Percentiles rank a stretch among this genome's conserved stretches.
phyloP scores from a whole-genome alignment of 2,113 vertebrate genomes.

The Pachypanchax playfairii region DNA sequence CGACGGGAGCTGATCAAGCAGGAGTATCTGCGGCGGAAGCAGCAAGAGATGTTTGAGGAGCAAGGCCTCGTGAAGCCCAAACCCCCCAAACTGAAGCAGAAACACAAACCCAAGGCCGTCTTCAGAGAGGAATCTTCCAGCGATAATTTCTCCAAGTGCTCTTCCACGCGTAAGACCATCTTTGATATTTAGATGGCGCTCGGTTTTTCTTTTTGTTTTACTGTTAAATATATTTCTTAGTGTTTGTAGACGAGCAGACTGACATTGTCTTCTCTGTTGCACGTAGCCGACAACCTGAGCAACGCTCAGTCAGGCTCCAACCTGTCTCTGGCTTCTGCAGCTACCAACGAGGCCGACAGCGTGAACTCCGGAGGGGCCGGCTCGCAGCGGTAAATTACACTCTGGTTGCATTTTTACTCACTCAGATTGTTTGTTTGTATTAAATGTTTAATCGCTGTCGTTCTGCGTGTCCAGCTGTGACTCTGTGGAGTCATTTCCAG shows the following conservation, averaged over 20 bases:
- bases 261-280: not conserved
- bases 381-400: constrained; percentile 85
- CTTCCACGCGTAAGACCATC: constrained; percentile 83
- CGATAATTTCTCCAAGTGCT: constrained; percentile 84
- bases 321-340: constrained; percentile 89
- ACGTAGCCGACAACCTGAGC: constrained; percentile 86
- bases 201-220: not conserved
- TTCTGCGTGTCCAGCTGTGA: constrained; percentile 79
- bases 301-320: constrained; percentile 93
- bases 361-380: constrained; percentile 89
- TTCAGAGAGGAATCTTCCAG: constrained; percentile 88
- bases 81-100: constrained; percentile 84
- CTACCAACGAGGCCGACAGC: constrained; percentile 88
- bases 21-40: constrained; percentile 91
- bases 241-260: too few species aligned
- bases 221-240: too few species aligned
- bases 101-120: constrained; percentile 87
- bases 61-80: constrained; percentile 89
- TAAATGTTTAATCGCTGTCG: not conserved
- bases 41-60: constrained; percentile 92
- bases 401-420: not conserved
- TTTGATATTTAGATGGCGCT: constrained; percentile 16
- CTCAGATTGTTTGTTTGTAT: not conserved
- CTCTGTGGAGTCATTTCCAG: constrained; percentile 91
- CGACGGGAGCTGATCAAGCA: constrained; percentile 95